phyloP scores from a whole-genome alignment of 2,797 vertebrate species.

The Tiaroga cobitis region DNA sequence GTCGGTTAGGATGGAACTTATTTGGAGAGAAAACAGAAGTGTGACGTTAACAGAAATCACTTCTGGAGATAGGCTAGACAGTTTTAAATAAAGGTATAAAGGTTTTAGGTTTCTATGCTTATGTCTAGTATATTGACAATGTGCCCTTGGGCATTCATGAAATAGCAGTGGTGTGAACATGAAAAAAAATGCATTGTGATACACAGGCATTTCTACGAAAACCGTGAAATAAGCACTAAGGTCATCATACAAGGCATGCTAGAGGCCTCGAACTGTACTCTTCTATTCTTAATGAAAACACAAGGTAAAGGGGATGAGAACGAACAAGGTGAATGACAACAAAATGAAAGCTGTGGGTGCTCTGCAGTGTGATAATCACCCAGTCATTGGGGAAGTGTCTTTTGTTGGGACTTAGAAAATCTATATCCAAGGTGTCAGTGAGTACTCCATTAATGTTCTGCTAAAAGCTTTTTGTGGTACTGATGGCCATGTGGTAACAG shows the following conservation, averaged over 20 bases:
- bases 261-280: neutral
- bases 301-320: slow-evolving; percentile 16
- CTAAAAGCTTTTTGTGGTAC: neutral
- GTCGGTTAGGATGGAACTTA: slow-evolving; percentile 16
- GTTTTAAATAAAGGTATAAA: too few relatives aligned
- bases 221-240: slow-evolving; percentile 11
- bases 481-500: neutral
- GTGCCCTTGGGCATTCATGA: neutral
- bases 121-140: neutral
- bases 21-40: slow-evolving; percentile 12
- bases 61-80: neutral
- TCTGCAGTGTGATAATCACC: neutral
- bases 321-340: slow-evolving; percentile 20
- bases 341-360: neutral
- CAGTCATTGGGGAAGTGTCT: neutral
- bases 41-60: neutral
- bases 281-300: slow-evolving; percentile 2
- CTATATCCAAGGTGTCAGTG: neutral
- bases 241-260: neutral
- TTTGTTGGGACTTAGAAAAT: slow-evolving; percentile 4
- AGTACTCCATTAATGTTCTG: neutral
- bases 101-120: slow-evolving; percentile 6
- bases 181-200: slow-evolving; percentile 1
- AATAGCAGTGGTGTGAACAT: neutral
- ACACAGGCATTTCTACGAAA: neutral